phyloP scores from a whole-genome alignment of 2,113 vertebrate genomes.

The Macrotis lagotis region DNA sequence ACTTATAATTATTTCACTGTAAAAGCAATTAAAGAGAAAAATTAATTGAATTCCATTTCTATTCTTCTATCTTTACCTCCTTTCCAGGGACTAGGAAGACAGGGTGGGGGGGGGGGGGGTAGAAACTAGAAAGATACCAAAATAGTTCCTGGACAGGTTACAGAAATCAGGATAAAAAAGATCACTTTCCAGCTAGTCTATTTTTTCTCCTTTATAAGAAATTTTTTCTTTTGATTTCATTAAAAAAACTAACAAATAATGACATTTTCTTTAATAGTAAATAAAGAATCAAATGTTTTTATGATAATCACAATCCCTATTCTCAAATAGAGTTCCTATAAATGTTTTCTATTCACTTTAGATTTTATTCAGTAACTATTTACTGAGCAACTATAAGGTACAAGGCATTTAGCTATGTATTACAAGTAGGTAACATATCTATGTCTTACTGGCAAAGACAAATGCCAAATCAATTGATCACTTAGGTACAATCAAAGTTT shows the following conservation, averaged over 20 bases:
- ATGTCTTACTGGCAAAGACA: neutral
- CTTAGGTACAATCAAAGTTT: neutral
- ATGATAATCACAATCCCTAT: neutral
- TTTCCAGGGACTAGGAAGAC: neutral
- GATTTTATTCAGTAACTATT: neutral
- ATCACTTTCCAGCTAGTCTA: neutral
- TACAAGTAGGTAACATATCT: neutral
- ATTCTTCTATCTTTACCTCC: neutral
- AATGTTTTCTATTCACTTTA: neutral
- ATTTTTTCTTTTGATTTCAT: neutral
- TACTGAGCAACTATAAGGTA: neutral
- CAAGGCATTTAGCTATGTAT: neutral
- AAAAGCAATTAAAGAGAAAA: slow-evolving; percentile 19
- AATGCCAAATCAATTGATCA: neutral
- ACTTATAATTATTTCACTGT: neutral
- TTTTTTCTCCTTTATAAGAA: neutral
- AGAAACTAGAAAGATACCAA: neutral
- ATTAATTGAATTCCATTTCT: slow-evolving; percentile 14
- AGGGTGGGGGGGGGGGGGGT: neutral
- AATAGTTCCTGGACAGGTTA: neutral
- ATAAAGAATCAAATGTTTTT: neutral
- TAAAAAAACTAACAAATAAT: neutral
- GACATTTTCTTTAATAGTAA: neutral
- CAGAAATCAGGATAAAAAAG: neutral
- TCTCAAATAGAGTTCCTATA: neutral